Evolutionary conservation across 2,888 invertebrate genomes (phyloP), one percentile per base, ranked within the genome.

Genomic region (Steinernema carpocapsae): DNA sequence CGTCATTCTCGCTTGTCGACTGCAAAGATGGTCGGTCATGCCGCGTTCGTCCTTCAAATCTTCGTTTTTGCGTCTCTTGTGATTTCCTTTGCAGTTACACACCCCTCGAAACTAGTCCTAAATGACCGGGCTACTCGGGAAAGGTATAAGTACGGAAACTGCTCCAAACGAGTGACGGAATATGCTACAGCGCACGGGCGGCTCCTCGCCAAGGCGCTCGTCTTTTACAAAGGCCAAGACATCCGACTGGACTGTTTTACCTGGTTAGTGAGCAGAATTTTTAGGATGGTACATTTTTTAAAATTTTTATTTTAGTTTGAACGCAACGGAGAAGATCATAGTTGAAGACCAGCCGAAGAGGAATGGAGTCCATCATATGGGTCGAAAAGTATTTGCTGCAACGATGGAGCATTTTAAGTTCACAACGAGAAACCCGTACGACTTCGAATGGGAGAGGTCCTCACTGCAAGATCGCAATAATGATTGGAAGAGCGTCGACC

Each of bases 211-310:
- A 64, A 64, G 29, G 64, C 64, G 6, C 12, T n/a, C 4, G 64
- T 64, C 14, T 17, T 64, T 1, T 29, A 29, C 29, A 26, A 64
- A 4, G 64, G 19, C 14, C 10, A 26, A 6, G 64, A 64, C 3
- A 12, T 64, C 17, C 26, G 32, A 17, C n/a, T 64, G 37, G 64
- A 64, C 14, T 64, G 64, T 32, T 64, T 64, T 32, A 64, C 32
- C 3, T 64, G 64, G 64, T 64, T 4, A 32, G 64, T 56, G 56
- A 24, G 14, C 48, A 4, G 17, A 37, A 37, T 37, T 6, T 3
- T 48, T 48, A n/a, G n/a, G n/a, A n/a, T n/a, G n/a, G n/a, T 37
- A 6, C 37, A 37, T 6, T 37, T 37, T 37, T 10, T 37, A 10
- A 4, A 24, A 12, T 19, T 52, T 52, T 24, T 52, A 12, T 52